Percentiles rank a stretch among this genome's conserved stretches.
phyloP scores from a whole-genome alignment of 2,888 invertebrate species.

The Anaspis maculata region DNA sequence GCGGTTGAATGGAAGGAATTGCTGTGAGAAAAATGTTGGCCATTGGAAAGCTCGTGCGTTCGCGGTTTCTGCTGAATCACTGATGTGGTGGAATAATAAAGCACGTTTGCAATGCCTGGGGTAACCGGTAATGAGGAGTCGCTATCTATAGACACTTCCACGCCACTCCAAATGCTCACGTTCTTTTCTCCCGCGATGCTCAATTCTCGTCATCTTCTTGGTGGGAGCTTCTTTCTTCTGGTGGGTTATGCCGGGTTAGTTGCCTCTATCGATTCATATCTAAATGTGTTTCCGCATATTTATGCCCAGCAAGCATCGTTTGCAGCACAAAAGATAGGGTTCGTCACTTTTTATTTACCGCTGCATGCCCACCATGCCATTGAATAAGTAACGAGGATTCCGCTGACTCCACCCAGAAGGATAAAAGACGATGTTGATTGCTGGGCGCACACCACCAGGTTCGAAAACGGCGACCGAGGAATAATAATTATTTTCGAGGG shows the following conservation, averaged over 20 bases:
- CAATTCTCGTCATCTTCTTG: constrained; percentile 16
- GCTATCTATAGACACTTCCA: constrained; percentile 32
- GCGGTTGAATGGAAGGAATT: constrained; percentile 12
- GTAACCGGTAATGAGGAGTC: constrained; percentile 29
- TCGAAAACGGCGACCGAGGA: no score
- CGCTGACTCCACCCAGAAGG: no score
- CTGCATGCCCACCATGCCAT: no score
- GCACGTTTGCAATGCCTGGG: constrained; percentile 28
- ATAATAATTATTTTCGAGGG: no score
- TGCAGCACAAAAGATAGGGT: constrained; percentile 10
- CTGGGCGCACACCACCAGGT: no score
- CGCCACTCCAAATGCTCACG: constrained; percentile 20
- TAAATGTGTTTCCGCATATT: constrained; percentile 11
- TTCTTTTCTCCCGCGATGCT: no score
- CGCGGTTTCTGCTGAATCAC: constrained; percentile 34
- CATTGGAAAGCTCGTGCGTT: constrained; percentile 17
- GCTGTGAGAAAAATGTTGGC: constrained; percentile 17
- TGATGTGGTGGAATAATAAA: constrained; percentile 34
- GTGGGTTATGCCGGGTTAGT: constrained; percentile 10
- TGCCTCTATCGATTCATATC: constrained; percentile 14
- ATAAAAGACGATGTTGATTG: no score
- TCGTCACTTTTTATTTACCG: no score
- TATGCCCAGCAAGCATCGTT: constrained; percentile 10
- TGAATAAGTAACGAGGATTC: no score
- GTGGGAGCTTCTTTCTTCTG: constrained; percentile 8